Base-by-base conservation (phyloP, 2,888 invertebrate genomes). In the Meteorus cinctellus region DNA sequence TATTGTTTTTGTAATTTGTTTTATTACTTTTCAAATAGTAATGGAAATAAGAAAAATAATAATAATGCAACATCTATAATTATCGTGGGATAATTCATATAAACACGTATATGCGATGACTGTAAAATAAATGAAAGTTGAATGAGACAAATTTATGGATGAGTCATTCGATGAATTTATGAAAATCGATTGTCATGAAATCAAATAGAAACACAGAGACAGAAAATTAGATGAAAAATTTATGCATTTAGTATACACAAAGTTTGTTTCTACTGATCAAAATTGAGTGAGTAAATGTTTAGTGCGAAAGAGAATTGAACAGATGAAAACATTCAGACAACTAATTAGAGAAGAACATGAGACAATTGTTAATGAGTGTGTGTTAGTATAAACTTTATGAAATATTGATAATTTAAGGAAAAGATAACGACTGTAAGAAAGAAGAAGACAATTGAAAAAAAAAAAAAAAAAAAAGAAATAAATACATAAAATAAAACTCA, bases 1-100 rank as follows among this genome's bases (percentile, higher is more conserved):
- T 82, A 85, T 86, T 86, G 85, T 86, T 86, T 86, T 82, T 82
- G 83, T 83, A 86, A 76, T 85, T 88, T 88, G 87, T 86, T 88
- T 4, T 19, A 19, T 19, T 84, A 84, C 78, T 80, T 80, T 79
- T 82, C 78, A 48, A 45, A 67, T 71, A 71, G 29, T 68, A 51
- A 48, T 65, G 65, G 45, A 45, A 71, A 69, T 72, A 55, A 62
- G 72, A 70, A 3, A n/a, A 48, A 4, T 12, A 45, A 45, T 45
- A 62, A 24, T 29, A 31, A 63, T 63, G 31, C 29, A 51, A 70
- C 19, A 19, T 55, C 19, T 59, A 51, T 19, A 71, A 36, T 62
- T 16, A 48, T 71, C 24, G 31, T 29, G 24, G 19, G 27, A 62
- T 6, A 24, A 41, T 34, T 62, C 41, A 24, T 29, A 71, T 45